Conservation (phyloP, 2,888 invertebrate genomes). For the Volucella bombylans region DNA sequence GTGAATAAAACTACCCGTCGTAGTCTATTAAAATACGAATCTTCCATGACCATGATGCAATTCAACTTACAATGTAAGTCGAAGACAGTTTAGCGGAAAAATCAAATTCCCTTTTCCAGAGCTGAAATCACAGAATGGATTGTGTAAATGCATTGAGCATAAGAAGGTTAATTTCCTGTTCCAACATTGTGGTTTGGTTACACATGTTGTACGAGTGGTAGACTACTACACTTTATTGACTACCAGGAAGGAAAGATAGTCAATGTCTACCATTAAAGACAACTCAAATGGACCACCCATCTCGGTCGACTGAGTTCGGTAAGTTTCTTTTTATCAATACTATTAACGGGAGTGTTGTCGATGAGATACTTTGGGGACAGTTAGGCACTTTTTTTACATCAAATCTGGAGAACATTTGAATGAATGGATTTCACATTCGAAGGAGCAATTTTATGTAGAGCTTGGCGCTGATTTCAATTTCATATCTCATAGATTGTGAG, state of each 20-base stretch:
- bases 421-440: too few relatives aligned
- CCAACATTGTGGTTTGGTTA: constrained; percentile 61
- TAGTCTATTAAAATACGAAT: background rate
- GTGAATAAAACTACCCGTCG: background rate
- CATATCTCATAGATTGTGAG: too few relatives aligned
- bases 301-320: background rate
- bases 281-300: constrained; percentile 39
- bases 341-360: background rate
- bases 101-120: constrained; percentile 45
- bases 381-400: too few relatives aligned
- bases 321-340: constrained; percentile 53
- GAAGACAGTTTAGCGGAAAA: constrained; percentile 64
- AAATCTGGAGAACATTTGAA: too few relatives aligned
- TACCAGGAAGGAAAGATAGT: constrained; percentile 23
- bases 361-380: background rate
- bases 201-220: background rate
- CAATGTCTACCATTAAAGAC: constrained; percentile 18
- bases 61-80: constrained; percentile 52
- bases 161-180: constrained; percentile 73
- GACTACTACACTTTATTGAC: constrained; percentile 46
- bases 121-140: constrained; percentile 45
- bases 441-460: too few relatives aligned
- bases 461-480: too few relatives aligned
- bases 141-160: constrained; percentile 55
- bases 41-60: constrained; percentile 37